These are phyloP conservation scores for Mylabris phalerata DNA, from an alignment of 1,140 invertebrate genomes.

Conservation along the genomic window DNA sequence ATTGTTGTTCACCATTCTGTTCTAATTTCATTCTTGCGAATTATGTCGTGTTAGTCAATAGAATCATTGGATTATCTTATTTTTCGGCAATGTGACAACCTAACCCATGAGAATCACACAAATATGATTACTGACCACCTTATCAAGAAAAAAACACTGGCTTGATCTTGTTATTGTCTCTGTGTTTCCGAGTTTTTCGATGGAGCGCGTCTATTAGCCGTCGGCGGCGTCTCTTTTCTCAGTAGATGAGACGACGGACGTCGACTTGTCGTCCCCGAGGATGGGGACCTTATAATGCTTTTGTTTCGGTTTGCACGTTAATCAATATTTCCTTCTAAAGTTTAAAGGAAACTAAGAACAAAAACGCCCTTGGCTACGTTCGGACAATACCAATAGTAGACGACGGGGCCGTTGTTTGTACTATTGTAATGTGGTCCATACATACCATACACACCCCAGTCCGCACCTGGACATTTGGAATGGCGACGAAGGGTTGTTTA, in stretches of 20 bases:
- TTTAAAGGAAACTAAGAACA: slow-evolving; percentile 11
- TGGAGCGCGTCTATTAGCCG: slow-evolving; percentile 1
- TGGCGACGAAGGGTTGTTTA: slow-evolving; percentile 18
- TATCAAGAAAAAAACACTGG: slow-evolving; percentile 1
- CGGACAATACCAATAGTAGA: slow-evolving; percentile 11
- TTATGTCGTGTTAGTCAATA: slow-evolving; percentile 10
- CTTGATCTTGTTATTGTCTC: slow-evolving; percentile 4
- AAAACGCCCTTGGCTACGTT: slow-evolving; percentile 13
- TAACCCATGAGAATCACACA: neutral
- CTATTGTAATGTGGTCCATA: slow-evolving; percentile 9
- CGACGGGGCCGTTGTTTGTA: slow-evolving; percentile 15
- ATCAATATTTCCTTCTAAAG: slow-evolving; percentile 13
- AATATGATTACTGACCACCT: slow-evolving; percentile 22
- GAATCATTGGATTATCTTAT: slow-evolving; percentile 13
- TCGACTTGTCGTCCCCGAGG: neutral
- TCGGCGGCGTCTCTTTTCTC: neutral
- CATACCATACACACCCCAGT: neutral
- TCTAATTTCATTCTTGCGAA: slow-evolving; percentile 1
- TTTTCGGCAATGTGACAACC: slow-evolving; percentile 14
- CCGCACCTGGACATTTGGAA: slow-evolving; percentile 14
- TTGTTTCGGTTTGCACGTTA: slow-evolving; percentile 9
- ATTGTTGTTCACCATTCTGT: too few relatives aligned
- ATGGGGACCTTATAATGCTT: neutral
- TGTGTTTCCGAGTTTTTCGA: neutral
- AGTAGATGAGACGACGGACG: neutral